Evolutionary conservation across 53 echinoderm and acorn worm genomes (phyloP).

Genomic region (Echinometra lucunter): DNA sequence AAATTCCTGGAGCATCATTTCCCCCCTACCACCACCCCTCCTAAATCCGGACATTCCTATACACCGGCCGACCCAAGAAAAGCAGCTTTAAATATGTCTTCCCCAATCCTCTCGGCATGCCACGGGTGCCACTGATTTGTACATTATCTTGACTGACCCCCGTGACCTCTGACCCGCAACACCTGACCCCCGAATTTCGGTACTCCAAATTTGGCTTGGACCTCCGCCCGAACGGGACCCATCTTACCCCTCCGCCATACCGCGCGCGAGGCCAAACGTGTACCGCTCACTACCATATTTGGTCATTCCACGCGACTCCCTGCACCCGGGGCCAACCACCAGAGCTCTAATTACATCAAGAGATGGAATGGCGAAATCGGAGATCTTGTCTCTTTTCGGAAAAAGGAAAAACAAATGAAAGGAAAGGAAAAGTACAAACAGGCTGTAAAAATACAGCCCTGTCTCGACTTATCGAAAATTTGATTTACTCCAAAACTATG

Average conservation of each 20-base stretch:
- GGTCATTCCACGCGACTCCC: slow-evolving; percentile 62
- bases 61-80: background rate
- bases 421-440: slow-evolving; percentile 49
- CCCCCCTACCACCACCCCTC: background rate
- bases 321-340: slow-evolving; percentile 63
- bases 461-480: slow-evolving; percentile 36
- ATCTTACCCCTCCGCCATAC: background rate
- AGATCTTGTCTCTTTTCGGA: slow-evolving; percentile 50
- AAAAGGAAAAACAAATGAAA: background rate
- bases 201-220: slow-evolving; percentile 58
- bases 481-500: slow-evolving; percentile 57
- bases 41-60: slow-evolving; percentile 1
- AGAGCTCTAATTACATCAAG: slow-evolving; percentile 45
- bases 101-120: slow-evolving; percentile 46
- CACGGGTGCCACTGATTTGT: slow-evolving; percentile 50
- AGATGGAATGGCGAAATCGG: slow-evolving; percentile 63
- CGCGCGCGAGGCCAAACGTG: slow-evolving; percentile 46
- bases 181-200: slow-evolving; percentile 64
- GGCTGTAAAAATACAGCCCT: slow-evolving; percentile 24
- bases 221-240: slow-evolving; percentile 49
- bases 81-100: slow-evolving; percentile 44
- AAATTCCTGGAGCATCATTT: slow-evolving; percentile 28
- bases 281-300: slow-evolving; percentile 44
- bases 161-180: slow-evolving; percentile 33
- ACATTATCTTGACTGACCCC: slow-evolving; percentile 35